phyloP scores from a whole-genome alignment of 2,797 vertebrate genomes.

The Fringilla coelebs region DNA sequence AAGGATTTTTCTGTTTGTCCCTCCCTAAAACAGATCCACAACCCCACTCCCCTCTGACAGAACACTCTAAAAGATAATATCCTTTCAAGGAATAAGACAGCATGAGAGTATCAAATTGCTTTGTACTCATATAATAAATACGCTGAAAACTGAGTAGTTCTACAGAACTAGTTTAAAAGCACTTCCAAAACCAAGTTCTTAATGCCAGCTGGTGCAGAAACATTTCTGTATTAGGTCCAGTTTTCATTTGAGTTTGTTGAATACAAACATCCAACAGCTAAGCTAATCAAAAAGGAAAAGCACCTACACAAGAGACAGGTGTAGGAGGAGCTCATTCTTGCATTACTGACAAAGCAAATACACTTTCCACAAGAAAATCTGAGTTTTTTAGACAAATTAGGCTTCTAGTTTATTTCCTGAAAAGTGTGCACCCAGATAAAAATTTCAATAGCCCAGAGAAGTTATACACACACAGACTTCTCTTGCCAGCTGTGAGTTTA shows the following conservation, averaged over 20 bases:
- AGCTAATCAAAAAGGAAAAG: background rate
- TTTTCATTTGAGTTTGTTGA: background rate
- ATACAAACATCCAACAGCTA: background rate
- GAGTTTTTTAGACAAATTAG: background rate
- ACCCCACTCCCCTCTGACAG: background rate
- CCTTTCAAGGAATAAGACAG: background rate
- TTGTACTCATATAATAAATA: background rate
- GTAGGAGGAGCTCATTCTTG: background rate
- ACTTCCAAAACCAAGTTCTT: background rate
- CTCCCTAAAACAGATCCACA: background rate
- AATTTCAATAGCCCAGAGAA: background rate
- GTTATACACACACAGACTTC: background rate
- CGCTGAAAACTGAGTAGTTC: background rate
- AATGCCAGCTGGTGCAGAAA: background rate
- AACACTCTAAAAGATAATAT: background rate
- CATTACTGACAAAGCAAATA: background rate
- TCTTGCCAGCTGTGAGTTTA: background rate
- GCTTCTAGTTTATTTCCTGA: background rate
- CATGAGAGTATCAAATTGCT: background rate
- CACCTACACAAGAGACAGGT: background rate
- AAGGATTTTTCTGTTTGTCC: background rate
- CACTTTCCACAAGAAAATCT: background rate
- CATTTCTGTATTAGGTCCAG: background rate
- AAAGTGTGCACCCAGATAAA: background rate
- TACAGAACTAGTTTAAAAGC: background rate